Conservation (phyloP, 1,140 invertebrate genomes). For the Camponotus pennsylvanicus region DNA sequence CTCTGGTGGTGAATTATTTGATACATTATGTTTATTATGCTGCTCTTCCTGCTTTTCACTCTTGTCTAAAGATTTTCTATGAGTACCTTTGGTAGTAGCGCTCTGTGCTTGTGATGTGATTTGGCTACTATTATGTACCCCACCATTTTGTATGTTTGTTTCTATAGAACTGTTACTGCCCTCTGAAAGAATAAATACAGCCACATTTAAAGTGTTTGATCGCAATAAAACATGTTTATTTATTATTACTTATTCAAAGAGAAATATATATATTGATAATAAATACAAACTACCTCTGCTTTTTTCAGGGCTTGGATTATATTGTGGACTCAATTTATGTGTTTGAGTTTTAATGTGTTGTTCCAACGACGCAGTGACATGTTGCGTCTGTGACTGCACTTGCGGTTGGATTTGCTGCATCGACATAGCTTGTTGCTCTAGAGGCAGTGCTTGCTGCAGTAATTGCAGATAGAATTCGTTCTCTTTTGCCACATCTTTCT, state of each 20-base stretch:
- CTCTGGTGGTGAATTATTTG: conserved; percentile 81
- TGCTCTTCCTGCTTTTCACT: conserved; percentile 85
- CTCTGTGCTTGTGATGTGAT: conserved; percentile 80
- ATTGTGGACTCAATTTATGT: conserved; percentile 83
- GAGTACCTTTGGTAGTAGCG: conserved; percentile 84
- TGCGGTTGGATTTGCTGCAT: conserved; percentile 84
- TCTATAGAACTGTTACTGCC: conserved; percentile 79
- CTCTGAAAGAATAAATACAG: conserved; percentile 68
- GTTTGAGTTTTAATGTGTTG: conserved; percentile 84
- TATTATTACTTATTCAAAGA: no score
- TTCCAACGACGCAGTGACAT: conserved; percentile 78
- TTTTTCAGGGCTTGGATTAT: conserved; percentile 87
- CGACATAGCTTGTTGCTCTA: conserved; percentile 89
- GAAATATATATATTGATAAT: conserved; percentile 68
- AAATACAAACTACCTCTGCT: conserved; percentile 87
- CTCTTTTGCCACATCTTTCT: conserved; percentile 97
- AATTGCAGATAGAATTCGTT: conserved; percentile 98
- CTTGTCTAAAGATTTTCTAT: conserved; percentile 87
- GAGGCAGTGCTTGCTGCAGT: conserved; percentile 95
- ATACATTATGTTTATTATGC: conserved; percentile 81
- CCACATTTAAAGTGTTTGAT: conserved; percentile 3
- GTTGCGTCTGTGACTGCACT: conserved; percentile 80
- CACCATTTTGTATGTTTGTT: conserved; percentile 84
- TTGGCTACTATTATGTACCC: conserved; percentile 80
- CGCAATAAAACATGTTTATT: neutral